Evolutionary conservation across 2,797 vertebrate genomes (phyloP), one percentile per base, ranked within the genome.

Genomic region (Leucoraja ocellata): DNA sequence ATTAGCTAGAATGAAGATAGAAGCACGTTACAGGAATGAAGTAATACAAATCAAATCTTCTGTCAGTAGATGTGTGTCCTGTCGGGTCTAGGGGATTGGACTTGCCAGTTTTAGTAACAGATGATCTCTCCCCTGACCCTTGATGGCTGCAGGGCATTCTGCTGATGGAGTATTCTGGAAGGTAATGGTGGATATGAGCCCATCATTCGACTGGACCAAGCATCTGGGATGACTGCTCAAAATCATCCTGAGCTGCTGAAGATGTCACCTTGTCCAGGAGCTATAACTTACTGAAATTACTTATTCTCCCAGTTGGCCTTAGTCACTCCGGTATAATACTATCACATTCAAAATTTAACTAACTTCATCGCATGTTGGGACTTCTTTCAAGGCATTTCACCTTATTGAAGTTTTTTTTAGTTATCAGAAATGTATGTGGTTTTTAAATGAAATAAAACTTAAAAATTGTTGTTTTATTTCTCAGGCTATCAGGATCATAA

Each of bases 211-310:
- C 95, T 95, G 95, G 95, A 96, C 96, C 95, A 95, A 95, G 71
- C 96, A 96, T 96, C 95, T 96, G 54, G 96, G 96, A 95, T 95
- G 95, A 95, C 95, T 95, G 95, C 93, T 93, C 95, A 94, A 94
- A 95, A 95, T 95, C 95, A 95, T 94, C 90, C 93, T 95, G 93
- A 95, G 95, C 96, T 96, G 97, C 95, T 96, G 95, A 95, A 96
- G 96, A 96, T 95, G 94, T 95, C 95, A 96, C 95, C 95, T 95
- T 93, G 95, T 96, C 95, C 96, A 96, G 96, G 95, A 96, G 95
- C 95, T 95, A 95, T 95, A 95, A 96, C 95, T 95, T 95, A 94
- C 95, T 94, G 94, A 96, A 96, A 96, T 96, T 94, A 96, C 94
- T 96, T 92, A 92, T 92, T 92, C 90, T 95, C 95, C 93, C 95